These are phyloP conservation scores for Brachyistius frenatus DNA, from an alignment of 2,113 vertebrate species.

Conservation along the genomic window DNA sequence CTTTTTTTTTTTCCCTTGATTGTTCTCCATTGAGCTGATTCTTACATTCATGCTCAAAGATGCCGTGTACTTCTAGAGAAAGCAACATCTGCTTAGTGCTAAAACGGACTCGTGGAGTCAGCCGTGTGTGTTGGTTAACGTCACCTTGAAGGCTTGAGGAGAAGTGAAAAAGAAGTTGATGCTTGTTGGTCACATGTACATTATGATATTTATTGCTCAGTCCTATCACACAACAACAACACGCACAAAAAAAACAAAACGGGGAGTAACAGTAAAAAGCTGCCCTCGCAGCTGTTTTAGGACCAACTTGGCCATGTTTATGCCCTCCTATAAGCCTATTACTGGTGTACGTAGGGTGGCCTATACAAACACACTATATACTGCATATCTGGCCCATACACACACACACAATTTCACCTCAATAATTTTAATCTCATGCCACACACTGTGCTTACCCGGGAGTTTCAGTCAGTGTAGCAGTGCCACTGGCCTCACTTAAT, in stretches of 20 bases:
- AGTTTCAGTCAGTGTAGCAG: constrained; percentile 53
- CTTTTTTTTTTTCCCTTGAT: constrained; percentile 50
- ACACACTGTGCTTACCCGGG: constrained; percentile 58
- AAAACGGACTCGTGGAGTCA: constrained; percentile 19
- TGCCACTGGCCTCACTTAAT: constrained; percentile 27
- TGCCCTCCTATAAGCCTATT: constrained; percentile 34
- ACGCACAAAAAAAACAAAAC: not conserved
- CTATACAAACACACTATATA: constrained; percentile 54
- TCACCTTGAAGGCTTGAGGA: constrained; percentile 52
- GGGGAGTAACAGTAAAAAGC: constrained; percentile 48
- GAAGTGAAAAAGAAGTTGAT: constrained; percentile 55
- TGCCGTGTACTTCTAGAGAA: constrained; percentile 55
- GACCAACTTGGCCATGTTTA: constrained; percentile 46
- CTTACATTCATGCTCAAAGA: constrained; percentile 81
- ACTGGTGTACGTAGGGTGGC: constrained; percentile 55
- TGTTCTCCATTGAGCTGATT: constrained; percentile 80
- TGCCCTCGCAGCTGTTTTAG: constrained; percentile 51
- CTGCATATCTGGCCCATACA: constrained; percentile 63
- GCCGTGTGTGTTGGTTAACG: constrained; percentile 24
- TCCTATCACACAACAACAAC: constrained; percentile 76
- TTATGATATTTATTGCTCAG: constrained; percentile 84
- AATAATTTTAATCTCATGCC: constrained; percentile 50
- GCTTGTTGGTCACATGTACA: constrained; percentile 65
- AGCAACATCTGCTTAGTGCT: constrained; percentile 53
- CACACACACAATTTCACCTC: constrained; percentile 50